Evolutionary conservation across 2,113 vertebrate species (phyloP).

Genomic region (Steatornis caripensis): DNA sequence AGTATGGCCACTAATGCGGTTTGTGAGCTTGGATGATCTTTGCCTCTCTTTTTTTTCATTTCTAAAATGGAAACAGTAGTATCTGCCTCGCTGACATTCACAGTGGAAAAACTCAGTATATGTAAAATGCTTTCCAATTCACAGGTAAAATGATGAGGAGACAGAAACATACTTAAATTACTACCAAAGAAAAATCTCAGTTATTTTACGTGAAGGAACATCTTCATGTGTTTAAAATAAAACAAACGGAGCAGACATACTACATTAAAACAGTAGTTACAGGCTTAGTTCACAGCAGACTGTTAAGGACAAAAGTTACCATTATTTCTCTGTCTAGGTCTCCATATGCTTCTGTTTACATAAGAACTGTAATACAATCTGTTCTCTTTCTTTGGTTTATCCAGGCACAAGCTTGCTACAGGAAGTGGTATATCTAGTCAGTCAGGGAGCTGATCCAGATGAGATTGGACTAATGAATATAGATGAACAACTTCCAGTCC

Average conservation of each 20-base stretch:
- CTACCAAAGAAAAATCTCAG: neutral
- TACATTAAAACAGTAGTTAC: neutral
- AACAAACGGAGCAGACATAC: neutral
- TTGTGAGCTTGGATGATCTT: neutral
- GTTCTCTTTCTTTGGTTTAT: conserved; percentile 9
- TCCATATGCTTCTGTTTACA: neutral
- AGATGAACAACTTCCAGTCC: conserved; percentile 94
- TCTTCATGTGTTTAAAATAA: neutral
- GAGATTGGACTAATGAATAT: conserved; percentile 99
- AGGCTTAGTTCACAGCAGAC: neutral
- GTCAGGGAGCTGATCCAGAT: conserved; percentile 95
- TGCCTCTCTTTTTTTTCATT: neutral
- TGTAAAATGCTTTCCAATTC: neutral
- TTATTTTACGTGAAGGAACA: neutral
- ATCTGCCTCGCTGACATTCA: neutral
- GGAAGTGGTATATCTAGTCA: conserved; percentile 96
- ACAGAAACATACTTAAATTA: neutral
- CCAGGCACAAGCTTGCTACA: conserved; percentile 94
- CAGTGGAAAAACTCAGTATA: neutral
- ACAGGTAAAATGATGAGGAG: neutral
- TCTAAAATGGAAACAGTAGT: neutral
- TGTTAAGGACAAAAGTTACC: neutral
- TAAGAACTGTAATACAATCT: conserved; percentile 30
- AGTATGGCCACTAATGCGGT: neutral
- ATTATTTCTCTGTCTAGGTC: neutral